These are phyloP conservation scores for Dicroscelio sp. DNA, from an alignment of 2,888 invertebrate genomes.

Conservation along the genomic window DNA sequence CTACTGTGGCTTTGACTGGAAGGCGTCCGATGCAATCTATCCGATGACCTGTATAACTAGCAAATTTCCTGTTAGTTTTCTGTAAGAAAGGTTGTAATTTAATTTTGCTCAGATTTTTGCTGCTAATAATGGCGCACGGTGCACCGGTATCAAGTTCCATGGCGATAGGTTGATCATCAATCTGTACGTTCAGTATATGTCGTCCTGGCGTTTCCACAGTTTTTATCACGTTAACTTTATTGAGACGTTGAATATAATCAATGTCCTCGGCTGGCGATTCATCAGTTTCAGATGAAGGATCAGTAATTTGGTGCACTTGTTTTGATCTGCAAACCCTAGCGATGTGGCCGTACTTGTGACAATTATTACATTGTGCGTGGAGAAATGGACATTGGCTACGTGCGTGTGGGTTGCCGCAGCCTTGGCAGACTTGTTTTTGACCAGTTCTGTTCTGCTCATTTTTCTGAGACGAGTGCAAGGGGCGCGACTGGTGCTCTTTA, in stretches of 20 bases:
- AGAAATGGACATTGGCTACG: not conserved
- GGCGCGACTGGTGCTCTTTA: no score
- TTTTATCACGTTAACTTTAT: slow-evolving; percentile 6
- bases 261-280: not conserved
- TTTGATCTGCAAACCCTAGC: slow-evolving; percentile 3
- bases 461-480: no score
- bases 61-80: not conserved
- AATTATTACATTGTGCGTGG: slow-evolving; percentile 7
- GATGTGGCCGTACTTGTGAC: slow-evolving; percentile 37
- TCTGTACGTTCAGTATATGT: slow-evolving; percentile 29
- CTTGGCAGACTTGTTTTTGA: no score
- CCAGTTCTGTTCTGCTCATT: no score
- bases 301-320: not conserved
- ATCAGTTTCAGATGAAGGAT: not conserved
- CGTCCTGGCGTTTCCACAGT: not conserved
- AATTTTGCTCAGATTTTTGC: not conserved
- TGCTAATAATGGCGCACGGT: slow-evolving; percentile 41
- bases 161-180: slow-evolving; percentile 14
- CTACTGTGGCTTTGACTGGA: not conserved
- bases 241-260: not conserved
- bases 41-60: not conserved
- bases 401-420: not conserved
- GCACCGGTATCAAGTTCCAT: slow-evolving; percentile 71
- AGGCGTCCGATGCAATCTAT: not conserved
- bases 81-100: not conserved